Percentiles rank a stretch among this genome's conserved stretches.
Evolutionary conservation across 1,140 invertebrate genomes (phyloP).

Genomic region (Drosophila malerkotliana): DNA sequence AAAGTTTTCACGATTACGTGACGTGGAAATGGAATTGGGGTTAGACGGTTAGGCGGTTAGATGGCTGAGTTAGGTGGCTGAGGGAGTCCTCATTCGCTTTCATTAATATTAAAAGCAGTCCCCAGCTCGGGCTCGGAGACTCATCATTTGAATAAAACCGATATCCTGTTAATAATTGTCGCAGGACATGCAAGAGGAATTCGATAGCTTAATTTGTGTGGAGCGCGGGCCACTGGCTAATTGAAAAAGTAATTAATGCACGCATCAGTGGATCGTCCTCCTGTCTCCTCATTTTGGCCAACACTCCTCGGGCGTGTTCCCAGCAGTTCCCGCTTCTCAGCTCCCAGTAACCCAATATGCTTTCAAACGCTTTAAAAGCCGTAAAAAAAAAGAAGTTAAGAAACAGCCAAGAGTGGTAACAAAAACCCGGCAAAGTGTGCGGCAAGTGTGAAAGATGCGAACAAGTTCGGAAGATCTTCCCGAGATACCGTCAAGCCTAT

Average conservation of each 20-base stretch:
- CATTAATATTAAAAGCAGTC: constrained; percentile 75
- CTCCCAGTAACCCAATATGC: constrained; percentile 71
- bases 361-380: constrained; percentile 63
- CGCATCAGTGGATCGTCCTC: constrained; percentile 56
- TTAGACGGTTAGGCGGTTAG: constrained; percentile 13
- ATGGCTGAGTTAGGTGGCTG: constrained; percentile 5
- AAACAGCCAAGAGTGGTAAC: constrained; percentile 20
- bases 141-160: constrained; percentile 79
- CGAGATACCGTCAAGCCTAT: constrained; percentile 64
- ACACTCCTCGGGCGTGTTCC: constrained; percentile 34
- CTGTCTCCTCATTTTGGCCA: constrained; percentile 54
- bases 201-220: constrained; percentile 80
- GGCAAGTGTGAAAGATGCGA: constrained; percentile 79
- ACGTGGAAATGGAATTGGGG: constrained; percentile 58
- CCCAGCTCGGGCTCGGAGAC: constrained; percentile 29
- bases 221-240: constrained; percentile 58
- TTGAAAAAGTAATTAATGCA: constrained; percentile 82
- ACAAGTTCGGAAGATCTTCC: constrained; percentile 44
- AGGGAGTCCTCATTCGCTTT: constrained; percentile 40
- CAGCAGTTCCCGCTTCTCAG: constrained; percentile 6
- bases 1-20: constrained; percentile 71
- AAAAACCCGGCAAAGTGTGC: constrained; percentile 65
- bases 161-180: constrained; percentile 83
- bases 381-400: constrained; percentile 9
- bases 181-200: constrained; percentile 75